Evolutionary conservation across 1,140 invertebrate species (phyloP).

Genomic region (Bombus turneri): DNA sequence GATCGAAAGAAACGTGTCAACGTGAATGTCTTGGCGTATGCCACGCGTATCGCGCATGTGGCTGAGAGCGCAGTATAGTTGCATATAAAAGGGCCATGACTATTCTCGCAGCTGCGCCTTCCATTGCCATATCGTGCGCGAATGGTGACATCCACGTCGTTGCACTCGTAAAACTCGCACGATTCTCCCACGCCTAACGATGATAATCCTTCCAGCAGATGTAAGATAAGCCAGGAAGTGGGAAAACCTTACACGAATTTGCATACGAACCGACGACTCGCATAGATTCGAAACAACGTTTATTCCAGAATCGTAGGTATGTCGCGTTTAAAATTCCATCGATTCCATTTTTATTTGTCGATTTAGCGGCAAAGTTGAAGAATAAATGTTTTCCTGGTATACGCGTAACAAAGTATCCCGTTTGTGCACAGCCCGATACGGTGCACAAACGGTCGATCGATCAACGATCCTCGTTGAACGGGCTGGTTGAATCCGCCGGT

Average conservation of each 20-base stretch:
- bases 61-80: conserved; percentile 21
- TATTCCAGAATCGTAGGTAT: not conserved
- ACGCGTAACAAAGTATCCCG: too few species aligned
- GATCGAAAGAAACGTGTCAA: conserved; percentile 50
- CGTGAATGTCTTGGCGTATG: conserved; percentile 3
- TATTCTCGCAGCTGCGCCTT: conserved; percentile 55
- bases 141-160: conserved; percentile 58
- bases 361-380: not conserved
- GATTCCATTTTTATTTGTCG: not conserved
- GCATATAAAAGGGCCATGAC: conserved; percentile 37
- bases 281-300: not conserved
- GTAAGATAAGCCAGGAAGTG: conserved; percentile 23
- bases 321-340: too few species aligned
- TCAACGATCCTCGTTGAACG: not conserved
- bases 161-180: conserved; percentile 59
- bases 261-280: not conserved
- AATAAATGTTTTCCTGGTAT: not conserved
- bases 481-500: not conserved
- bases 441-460: not conserved
- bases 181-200: conserved; percentile 59
- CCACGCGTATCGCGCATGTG: conserved; percentile 18
- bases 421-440: not conserved
- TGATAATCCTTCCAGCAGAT: conserved; percentile 32
- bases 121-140: conserved; percentile 18
- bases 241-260: conserved; percentile 25